Base-by-base conservation (phyloP, 2,888 invertebrate species). In the Eumerus sabulonum region DNA sequence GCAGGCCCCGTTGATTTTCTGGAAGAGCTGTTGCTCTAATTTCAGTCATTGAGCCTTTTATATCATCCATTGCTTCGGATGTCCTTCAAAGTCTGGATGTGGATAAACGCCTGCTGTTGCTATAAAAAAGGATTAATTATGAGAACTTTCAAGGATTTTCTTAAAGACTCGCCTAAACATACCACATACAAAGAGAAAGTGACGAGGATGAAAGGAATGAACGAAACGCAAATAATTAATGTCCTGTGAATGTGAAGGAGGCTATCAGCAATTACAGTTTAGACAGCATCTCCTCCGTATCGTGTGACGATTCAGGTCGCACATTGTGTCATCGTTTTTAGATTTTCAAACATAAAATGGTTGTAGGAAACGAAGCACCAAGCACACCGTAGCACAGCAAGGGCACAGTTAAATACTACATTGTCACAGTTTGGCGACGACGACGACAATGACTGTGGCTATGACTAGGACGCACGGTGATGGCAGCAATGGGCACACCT, bases 211-310 rank as follows among this genome's bases (percentile, higher is more conserved):
- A n/a, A 18, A 51, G 12, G 14, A 42, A 42, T 13, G 13, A 12
- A 42, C 7, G 3, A 17, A 17, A 59, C 44, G 18, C 56, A 47
- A 57, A 59, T 59, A 27, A 27, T 4, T 27, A 7, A 27, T 27
- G 27, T 27, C 27, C 27, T 27, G 27, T 7, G 27, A 27, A 27
- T 2, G 27, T 4, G 27, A 27, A 27, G 3, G 7, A 7, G 2
- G 27, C 27, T 27, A 77, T 77, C 53, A 73, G 53, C 77, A 79
- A 73, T 79, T 73, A 63, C 59, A 79, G 67, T 27, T 7, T 4
- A 27, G 27, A 27, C 27, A 27, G 3, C 27, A 27, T 27, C 27
- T 27, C 27, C 27, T 27, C 7, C 27, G 67, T 59, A 47, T 53
- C 48, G 67, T 40, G 48, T 47, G 38, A 54, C 36, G 35, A 64